Conservation (phyloP, 2,888 invertebrate species). For the Tipula vernalis region DNA sequence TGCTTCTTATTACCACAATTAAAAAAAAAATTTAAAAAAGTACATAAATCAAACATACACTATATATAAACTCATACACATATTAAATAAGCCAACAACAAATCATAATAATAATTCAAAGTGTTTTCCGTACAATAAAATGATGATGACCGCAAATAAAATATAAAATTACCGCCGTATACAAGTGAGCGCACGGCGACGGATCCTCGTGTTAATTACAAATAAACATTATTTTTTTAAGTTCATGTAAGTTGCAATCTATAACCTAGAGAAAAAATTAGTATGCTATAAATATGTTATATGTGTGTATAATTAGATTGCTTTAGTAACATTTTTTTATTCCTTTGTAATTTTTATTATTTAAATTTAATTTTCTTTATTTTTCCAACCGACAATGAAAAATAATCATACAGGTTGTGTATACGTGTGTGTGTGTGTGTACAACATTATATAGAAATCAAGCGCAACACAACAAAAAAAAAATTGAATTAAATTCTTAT, state of each 20-base stretch:
- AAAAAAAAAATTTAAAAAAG: not conserved
- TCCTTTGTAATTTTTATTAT: not conserved
- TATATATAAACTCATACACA: not conserved
- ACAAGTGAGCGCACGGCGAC: not conserved
- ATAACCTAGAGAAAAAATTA: not conserved
- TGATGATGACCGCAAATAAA: not conserved
- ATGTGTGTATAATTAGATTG: not conserved
- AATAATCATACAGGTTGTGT: not conserved
- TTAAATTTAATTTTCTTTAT: not conserved
- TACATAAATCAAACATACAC: conserved; percentile 4
- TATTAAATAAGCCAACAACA: not conserved
- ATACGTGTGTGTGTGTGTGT: not conserved
- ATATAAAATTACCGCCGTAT: not conserved
- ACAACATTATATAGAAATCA: not conserved
- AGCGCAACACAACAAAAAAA: not conserved
- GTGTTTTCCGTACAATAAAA: not conserved
- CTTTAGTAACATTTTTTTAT: not conserved
- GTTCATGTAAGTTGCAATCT: conserved; percentile 4
- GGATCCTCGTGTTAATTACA: not conserved
- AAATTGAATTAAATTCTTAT: not conserved
- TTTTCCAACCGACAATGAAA: not conserved
- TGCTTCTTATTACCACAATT: not conserved
- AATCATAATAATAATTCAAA: not conserved
- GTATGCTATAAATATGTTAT: not conserved
- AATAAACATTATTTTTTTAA: not conserved